Evolutionary conservation across 2,113 vertebrate species (phyloP), one percentile per base, ranked within the genome.

Genomic region (Brachypteracias leptosomus): DNA sequence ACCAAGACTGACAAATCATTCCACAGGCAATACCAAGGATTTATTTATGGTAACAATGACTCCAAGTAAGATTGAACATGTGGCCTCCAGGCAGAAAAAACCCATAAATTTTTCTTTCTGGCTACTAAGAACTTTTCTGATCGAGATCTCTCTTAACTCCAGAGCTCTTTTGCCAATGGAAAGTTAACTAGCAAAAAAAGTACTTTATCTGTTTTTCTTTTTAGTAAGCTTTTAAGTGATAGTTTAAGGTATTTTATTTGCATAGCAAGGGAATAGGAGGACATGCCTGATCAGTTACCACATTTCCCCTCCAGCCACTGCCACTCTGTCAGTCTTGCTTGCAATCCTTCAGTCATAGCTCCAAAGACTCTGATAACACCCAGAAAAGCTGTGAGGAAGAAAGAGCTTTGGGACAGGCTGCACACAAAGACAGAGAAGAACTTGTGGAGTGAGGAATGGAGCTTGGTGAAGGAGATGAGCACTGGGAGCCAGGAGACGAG

Each of bases 191-290:
- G 52, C 16, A 66, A 80, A 88, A 44, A 47, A 82, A 8, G 2
- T 16, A 6, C 9, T 67, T 79, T 38, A 67, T 58, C 15, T 74
- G 33, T 16, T 81, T 74, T 85, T 62, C 46, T 84, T 87, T 47
- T 77, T 65, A 78, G 55, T 3, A 5, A 86, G 38, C 22, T 77
- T 75, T 86, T 57, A 74, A 89, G 52, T 81, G 79, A 31, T 49
- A 80, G 65, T 90, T 76, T 35, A 62, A 92, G 26, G 33, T 74
- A 26, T 92, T 95, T 88, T 84, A 51, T 88, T 93, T 84, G 59
- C 72, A 29, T 8, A 55, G 55, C 24, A 54, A 42, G 38, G 6
- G 67, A 88, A 57, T 13, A 42, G 46, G 28, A 80, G 38, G 71
- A 52, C 75, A 55, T 4, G 35, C 85, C 68, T 71, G 63, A 67